Evolutionary conservation across 2,888 invertebrate genomes (phyloP).

Genomic region (Heteromurus nitidus): DNA sequence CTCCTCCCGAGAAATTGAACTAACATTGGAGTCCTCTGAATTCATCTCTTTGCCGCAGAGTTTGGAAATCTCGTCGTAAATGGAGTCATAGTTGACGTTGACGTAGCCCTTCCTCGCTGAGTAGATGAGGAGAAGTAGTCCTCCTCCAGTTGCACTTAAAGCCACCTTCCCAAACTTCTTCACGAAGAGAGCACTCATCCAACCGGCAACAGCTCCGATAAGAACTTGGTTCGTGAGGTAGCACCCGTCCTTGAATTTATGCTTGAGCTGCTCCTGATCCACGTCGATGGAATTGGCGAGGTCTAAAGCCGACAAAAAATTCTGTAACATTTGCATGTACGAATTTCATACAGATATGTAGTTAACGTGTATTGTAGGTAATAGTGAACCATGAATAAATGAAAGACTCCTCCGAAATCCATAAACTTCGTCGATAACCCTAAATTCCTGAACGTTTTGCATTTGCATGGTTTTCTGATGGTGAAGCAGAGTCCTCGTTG

Average conservation of each 20-base stretch:
- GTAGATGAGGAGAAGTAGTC: conserved; percentile 54
- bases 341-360: background rate
- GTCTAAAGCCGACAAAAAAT: conserved; percentile 20
- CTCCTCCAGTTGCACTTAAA: conserved; percentile 59
- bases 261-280: conserved; percentile 53
- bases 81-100: conserved; percentile 67
- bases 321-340: background rate
- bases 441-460: conserved; percentile 25
- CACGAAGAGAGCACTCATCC: conserved; percentile 55
- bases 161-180: conserved; percentile 68
- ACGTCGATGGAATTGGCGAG: conserved; percentile 59
- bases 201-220: conserved; percentile 55
- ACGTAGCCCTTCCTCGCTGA: conserved; percentile 63
- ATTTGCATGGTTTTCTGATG: conserved; percentile 22
- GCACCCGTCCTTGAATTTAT: conserved; percentile 38
- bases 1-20: background rate
- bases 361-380: background rate
- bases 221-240: conserved; percentile 56
- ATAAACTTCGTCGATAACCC: conserved; percentile 37
- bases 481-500: background rate
- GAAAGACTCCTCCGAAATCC: conserved; percentile 46
- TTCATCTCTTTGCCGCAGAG: conserved; percentile 27
- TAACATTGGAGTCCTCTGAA: background rate
- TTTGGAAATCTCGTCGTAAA: conserved; percentile 62
- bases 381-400: conserved; percentile 38